A percentile compares a stretch with the other conserved stretches of the same genome.
phyloP scores from a whole-genome alignment of 2,888 invertebrate genomes.

The Biston betularia region DNA sequence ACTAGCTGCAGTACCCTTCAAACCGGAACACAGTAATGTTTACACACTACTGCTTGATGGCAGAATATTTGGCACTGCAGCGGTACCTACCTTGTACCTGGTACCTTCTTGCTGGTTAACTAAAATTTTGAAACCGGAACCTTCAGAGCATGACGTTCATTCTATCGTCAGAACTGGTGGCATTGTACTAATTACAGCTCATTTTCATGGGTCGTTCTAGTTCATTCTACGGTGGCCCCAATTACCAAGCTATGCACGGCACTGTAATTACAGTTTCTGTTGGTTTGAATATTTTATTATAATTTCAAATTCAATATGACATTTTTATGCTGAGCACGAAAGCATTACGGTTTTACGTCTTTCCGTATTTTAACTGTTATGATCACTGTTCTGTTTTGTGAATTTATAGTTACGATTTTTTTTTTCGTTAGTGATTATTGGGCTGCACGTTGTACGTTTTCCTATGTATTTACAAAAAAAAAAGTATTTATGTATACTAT shows the following conservation, averaged over 20 bases:
- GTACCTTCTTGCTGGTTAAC: too few species aligned
- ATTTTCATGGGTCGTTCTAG: not conserved
- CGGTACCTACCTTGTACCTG: too few species aligned
- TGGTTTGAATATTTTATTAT: conserved; percentile 11
- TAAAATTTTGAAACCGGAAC: too few species aligned
- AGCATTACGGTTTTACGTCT: conserved; percentile 4
- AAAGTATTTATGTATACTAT: too few species aligned
- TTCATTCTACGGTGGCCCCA: not conserved
- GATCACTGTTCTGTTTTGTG: not conserved
- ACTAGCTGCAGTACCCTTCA: too few species aligned
- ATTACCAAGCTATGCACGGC: conserved; percentile 1
- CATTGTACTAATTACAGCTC: not conserved
- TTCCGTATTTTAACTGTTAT: conserved; percentile 14
- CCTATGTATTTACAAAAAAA: too few species aligned
- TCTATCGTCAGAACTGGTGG: not conserved
- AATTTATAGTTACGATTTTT: not conserved
- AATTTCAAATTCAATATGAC: conserved; percentile 13
- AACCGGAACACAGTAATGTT: too few species aligned
- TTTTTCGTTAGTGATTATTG: too few species aligned
- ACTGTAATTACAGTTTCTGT: conserved; percentile 6
- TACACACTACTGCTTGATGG: too few species aligned
- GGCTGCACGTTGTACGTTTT: too few species aligned
- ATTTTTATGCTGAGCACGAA: conserved; percentile 12
- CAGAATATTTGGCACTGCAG: too few species aligned
- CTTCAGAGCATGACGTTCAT: not conserved